Percentiles rank a stretch among this genome's conserved stretches.
These are phyloP conservation scores for Caenorhabditis zanzibari DNA, from an alignment of 2,888 invertebrate genomes.

Conservation along the genomic window DNA sequence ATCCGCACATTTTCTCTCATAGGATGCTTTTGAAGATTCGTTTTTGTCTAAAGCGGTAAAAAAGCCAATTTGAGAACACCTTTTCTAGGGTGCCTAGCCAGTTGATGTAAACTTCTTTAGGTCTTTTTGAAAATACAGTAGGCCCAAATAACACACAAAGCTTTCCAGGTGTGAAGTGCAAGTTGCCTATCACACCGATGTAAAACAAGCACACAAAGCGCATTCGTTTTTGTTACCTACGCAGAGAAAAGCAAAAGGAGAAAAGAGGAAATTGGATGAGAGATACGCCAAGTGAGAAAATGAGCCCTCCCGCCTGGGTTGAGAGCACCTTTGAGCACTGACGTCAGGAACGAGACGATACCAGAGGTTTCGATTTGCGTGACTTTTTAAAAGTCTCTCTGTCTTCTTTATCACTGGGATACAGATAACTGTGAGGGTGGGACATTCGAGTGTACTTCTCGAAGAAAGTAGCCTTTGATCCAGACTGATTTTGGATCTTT, in stretches of 20 bases:
- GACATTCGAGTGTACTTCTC: conserved; percentile 29
- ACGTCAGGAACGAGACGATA: conserved; percentile 48
- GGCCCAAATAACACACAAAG: not conserved
- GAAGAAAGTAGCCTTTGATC: conserved; percentile 2
- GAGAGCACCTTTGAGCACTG: conserved; percentile 47
- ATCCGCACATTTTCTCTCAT: too few species aligned
- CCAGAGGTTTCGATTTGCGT: conserved; percentile 48
- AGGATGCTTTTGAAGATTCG: not conserved
- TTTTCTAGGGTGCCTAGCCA: not conserved
- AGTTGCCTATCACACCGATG: conserved; percentile 11
- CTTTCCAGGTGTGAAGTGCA: conserved; percentile 6
- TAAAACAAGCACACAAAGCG: not conserved
- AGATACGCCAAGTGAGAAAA: conserved; percentile 48
- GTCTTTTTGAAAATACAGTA: too few species aligned
- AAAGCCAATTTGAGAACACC: not conserved
- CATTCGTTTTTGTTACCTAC: conserved; percentile 22
- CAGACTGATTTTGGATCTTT: conserved; percentile 42
- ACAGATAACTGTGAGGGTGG: conserved; percentile 22
- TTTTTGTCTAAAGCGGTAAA: not conserved
- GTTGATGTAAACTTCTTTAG: not conserved
- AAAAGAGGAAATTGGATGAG: conserved; percentile 40
- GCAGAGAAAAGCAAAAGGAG: not conserved
- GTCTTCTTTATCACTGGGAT: not conserved
- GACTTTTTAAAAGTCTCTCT: conserved; percentile 48
- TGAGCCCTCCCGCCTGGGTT: conserved; percentile 1